These are phyloP conservation scores for Sarcophaga peregrina DNA, from an alignment of 1,140 invertebrate species.

Conservation along the genomic window DNA sequence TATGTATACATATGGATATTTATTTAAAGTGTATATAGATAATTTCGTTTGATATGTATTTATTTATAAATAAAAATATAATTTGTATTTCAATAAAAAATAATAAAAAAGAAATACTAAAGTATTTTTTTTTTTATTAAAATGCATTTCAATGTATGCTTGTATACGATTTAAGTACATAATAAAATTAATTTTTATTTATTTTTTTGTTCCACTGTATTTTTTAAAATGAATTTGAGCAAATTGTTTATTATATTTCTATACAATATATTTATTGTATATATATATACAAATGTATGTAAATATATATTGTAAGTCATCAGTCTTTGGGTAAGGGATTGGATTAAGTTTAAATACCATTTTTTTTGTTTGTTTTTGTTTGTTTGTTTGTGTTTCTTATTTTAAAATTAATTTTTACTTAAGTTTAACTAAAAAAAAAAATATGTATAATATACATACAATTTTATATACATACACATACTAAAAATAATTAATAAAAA, in stretches of 20 bases:
- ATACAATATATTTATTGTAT: background rate
- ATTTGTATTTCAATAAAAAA: background rate
- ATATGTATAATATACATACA: background rate
- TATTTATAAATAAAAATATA: background rate
- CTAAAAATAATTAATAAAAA: background rate
- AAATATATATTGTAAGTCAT: conserved; percentile 19
- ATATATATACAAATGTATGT: too few relatives aligned
- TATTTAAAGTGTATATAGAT: background rate
- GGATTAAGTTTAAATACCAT: background rate
- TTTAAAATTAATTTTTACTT: background rate
- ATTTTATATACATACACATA: background rate
- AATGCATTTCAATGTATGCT: background rate
- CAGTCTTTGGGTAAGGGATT: conserved; percentile 38
- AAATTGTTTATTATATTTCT: background rate
- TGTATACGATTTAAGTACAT: background rate
- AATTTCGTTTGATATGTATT: conserved; percentile 24
- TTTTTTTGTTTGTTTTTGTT: background rate
- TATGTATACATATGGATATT: background rate
- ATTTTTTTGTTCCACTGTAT: background rate
- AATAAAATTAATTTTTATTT: background rate
- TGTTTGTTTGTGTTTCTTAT: background rate
- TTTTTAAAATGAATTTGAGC: conserved; percentile 7
- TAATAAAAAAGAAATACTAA: background rate
- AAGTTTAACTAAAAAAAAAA: background rate
- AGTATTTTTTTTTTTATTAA: too few relatives aligned